These are phyloP conservation scores for Zonotrichia albicollis DNA, from an alignment of 2,797 vertebrate genomes.

Conservation along the genomic window DNA sequence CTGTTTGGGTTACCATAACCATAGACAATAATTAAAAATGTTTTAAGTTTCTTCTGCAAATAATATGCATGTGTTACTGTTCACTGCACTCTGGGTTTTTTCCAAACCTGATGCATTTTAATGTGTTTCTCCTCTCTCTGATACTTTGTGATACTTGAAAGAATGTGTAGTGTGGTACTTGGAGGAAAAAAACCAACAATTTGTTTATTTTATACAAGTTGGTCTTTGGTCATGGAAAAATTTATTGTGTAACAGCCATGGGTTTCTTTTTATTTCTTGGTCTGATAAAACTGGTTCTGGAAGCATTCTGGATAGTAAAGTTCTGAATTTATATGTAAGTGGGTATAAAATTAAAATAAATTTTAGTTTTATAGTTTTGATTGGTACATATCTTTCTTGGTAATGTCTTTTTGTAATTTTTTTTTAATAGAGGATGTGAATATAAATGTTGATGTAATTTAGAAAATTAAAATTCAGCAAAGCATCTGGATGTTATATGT, in stretches of 20 bases:
- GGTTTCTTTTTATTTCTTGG: neutral
- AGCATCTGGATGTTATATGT: neutral
- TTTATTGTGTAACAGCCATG: neutral
- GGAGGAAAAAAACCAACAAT: neutral
- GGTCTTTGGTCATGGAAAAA: neutral
- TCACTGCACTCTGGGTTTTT: neutral
- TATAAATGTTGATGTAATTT: neutral
- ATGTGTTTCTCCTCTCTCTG: neutral
- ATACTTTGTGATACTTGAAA: neutral
- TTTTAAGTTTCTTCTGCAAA: neutral
- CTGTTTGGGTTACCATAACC: neutral
- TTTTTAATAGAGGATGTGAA: neutral
- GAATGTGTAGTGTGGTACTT: neutral
- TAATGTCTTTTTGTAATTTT: neutral
- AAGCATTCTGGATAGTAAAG: neutral
- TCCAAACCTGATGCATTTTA: neutral
- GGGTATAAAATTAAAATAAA: neutral
- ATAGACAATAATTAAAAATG: neutral
- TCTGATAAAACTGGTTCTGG: neutral
- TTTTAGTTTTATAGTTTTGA: neutral
- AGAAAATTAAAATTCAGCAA: neutral
- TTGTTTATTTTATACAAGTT: neutral
- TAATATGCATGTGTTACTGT: neutral
- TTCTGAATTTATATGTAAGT: neutral
- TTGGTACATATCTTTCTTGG: neutral